Base-by-base conservation (phyloP, 2,888 invertebrate species). In the Cephalotes varians region DNA sequence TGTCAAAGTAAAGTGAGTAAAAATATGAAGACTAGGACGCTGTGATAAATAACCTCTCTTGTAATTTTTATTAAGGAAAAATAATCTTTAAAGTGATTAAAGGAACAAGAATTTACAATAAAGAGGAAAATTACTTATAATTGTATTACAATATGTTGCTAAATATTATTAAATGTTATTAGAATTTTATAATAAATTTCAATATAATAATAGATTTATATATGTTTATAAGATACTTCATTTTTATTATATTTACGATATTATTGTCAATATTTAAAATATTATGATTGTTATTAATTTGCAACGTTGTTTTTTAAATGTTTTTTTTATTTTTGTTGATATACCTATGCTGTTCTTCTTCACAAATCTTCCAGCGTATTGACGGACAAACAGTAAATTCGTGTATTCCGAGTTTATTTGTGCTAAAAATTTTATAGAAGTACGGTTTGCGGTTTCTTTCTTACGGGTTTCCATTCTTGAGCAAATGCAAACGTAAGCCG, bases 351-450 rank as follows among this genome's bases (percentile, higher is more conserved):
- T 21, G n/a, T 21, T 34, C 12, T 40, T 25, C 18, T 28, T 21
- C 1, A 18, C n/a, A 21, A 54, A 65, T 12, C 54, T 34, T 56
- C 44, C 2, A 18, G 18, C 10, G 1, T 34, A 40, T 80, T n/a
- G 25, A 49, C 37, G 34, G 4, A 2, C 12, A 49, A 49, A 7
- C 15, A 37, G 7, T 79, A 71, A 18, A 40, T 65, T 47, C 9
- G 28, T 31, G 3, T 40, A 37, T 18, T 49, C 0, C 1, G 15
- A 10, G 47, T 12, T 82, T 79, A 79, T 51, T 71, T 79, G 15
- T 18, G 21, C 28, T 51, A 37, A 62, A 56, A 56, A 72, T 83
- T 82, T 80, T 54, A 62, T 56, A 21, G 25, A 69, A 47, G 18
- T 21, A 0, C 31, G 18, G 10, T 1, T 69, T 77, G 15, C 21